Percentiles rank a stretch among this genome's conserved stretches.
Conservation (phyloP, 1,140 invertebrate species). For the Cotesia typhae region DNA sequence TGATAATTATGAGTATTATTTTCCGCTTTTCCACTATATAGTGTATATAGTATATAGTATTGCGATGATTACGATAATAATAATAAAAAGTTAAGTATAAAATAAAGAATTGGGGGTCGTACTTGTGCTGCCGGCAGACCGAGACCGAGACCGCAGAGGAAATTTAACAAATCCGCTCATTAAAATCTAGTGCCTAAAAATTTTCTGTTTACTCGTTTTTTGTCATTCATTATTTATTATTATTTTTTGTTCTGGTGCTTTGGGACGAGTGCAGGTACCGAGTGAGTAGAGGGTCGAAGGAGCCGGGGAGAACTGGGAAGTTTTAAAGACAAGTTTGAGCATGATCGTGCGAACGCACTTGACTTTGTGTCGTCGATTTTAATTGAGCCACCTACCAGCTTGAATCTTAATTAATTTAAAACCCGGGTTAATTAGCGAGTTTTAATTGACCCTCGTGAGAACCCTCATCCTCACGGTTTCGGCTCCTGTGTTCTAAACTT, state of each 20-base stretch:
- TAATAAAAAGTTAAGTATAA: too few species aligned
- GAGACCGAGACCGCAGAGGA: conserved; percentile 47
- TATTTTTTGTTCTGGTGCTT: background rate
- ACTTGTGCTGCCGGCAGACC: conserved; percentile 60
- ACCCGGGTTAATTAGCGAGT: conserved; percentile 41
- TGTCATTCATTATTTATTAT: conserved; percentile 21
- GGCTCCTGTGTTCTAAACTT: background rate
- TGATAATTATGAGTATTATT: conserved; percentile 66
- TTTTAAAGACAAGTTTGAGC: background rate
- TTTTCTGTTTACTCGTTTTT: conserved; percentile 30
- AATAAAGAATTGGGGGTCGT: conserved; percentile 39
- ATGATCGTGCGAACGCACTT: conserved; percentile 38
- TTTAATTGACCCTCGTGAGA: conserved; percentile 39
- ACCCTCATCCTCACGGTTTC: conserved; percentile 18
- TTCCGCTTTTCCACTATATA: conserved; percentile 48
- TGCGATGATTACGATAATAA: background rate
- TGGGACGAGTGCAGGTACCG: background rate
- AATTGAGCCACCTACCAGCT: conserved; percentile 33
- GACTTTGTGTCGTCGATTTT: conserved; percentile 35
- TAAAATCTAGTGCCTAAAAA: conserved; percentile 47
- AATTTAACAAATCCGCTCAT: conserved; percentile 61
- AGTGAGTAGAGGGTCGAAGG: too few species aligned
- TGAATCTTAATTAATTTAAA: conserved; percentile 41
- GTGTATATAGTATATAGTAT: too few species aligned
- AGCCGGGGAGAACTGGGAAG: too few species aligned